Evolutionary conservation across 1,140 invertebrate species (phyloP).

Genomic region (Agraylea sexmaculata): DNA sequence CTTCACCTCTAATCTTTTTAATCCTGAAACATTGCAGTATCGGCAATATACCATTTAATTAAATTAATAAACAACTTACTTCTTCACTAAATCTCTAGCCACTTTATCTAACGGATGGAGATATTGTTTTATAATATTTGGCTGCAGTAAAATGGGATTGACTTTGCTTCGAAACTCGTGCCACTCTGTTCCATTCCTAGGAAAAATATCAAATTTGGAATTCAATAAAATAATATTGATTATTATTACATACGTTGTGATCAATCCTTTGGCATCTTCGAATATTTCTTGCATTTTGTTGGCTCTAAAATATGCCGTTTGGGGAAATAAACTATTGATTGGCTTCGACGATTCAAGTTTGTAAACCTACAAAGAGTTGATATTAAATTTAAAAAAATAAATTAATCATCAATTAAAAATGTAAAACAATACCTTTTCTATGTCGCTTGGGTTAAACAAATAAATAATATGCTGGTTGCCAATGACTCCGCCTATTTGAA

Average conservation of each 20-base stretch:
- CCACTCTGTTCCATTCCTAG: constrained; percentile 17
- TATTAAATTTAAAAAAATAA: neutral
- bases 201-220: constrained; percentile 1
- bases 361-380: constrained; percentile 14
- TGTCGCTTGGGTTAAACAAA: constrained; percentile 12
- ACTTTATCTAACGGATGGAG: constrained; percentile 14
- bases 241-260: constrained; percentile 14
- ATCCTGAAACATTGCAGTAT: constrained; percentile 31
- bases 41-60: neutral
- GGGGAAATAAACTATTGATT: constrained; percentile 10
- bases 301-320: constrained; percentile 13
- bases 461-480: constrained; percentile 6
- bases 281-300: constrained; percentile 15
- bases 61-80: constrained; percentile 6
- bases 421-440: constrained; percentile 17
- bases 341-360: constrained; percentile 14
- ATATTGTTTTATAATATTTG: constrained; percentile 18
- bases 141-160: constrained; percentile 20
- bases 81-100: constrained; percentile 13
- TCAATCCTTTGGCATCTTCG: constrained; percentile 13
- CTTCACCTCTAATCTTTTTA: constrained; percentile 35
- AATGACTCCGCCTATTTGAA: constrained; percentile 9
- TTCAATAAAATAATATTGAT: constrained; percentile 1
- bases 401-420: constrained; percentile 7
- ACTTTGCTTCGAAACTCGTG: constrained; percentile 18